Percentiles rank a stretch among this genome's conserved stretches.
Evolutionary conservation across 1,140 invertebrate genomes (phyloP).

Genomic region (Diplogasteroides magnus): DNA sequence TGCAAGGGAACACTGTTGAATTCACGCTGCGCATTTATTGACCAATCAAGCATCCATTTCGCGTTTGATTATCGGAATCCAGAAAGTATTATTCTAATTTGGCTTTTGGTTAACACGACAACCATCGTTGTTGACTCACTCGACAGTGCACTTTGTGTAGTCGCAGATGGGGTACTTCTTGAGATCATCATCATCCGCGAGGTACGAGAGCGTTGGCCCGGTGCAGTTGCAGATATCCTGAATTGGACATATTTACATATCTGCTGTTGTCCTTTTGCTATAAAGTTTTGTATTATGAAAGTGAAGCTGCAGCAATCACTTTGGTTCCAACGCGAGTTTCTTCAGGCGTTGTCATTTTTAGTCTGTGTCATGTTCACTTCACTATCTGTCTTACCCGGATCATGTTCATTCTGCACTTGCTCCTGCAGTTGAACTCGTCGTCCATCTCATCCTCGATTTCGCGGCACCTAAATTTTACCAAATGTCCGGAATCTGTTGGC

Average conservation of each 20-base stretch:
- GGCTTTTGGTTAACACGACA: no score
- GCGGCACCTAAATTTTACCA: constrained; percentile 23
- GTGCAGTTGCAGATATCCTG: constrained; percentile 49
- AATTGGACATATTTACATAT: constrained; percentile 9
- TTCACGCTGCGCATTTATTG: no score
- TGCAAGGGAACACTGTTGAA: constrained; percentile 36
- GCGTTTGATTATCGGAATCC: no score
- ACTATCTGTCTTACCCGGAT: constrained; percentile 35
- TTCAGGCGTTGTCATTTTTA: no score
- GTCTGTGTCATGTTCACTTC: no score
- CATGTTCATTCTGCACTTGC: constrained; percentile 51
- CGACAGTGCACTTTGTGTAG: constrained; percentile 40
- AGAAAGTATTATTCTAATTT: no score
- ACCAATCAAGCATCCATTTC: no score
- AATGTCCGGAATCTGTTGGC: neutral
- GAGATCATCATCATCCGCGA: constrained; percentile 33
- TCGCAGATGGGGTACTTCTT: constrained; percentile 43
- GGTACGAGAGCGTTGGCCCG: constrained; percentile 36
- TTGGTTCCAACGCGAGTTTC: no score
- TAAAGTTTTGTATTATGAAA: constrained; percentile 3
- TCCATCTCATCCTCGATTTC: constrained; percentile 45
- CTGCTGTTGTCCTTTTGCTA: neutral
- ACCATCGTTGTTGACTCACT: no score
- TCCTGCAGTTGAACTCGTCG: constrained; percentile 48
- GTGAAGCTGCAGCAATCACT: constrained; percentile 3